phyloP scores from a whole-genome alignment of 2,113 vertebrate genomes.

The Sprattus sprattus region DNA sequence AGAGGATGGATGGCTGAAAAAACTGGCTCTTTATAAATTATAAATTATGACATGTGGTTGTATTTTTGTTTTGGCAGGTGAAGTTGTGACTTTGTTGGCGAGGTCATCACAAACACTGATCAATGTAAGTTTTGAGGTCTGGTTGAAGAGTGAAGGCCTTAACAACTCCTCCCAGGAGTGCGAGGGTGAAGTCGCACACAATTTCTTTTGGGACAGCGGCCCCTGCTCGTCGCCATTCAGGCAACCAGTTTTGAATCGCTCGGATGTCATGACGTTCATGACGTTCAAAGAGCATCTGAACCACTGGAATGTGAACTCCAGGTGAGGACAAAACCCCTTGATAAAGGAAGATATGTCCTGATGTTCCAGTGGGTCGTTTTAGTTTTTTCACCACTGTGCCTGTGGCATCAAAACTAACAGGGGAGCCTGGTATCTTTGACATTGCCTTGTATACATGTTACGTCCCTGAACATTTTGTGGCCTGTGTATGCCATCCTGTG shows the following conservation, averaged over 20 bases:
- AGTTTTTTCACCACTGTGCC: conserved; percentile 37
- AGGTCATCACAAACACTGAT: too few species aligned
- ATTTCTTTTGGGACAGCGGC: conserved; percentile 26
- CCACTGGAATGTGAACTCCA: conserved; percentile 25
- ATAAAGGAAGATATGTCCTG: conserved; percentile 40
- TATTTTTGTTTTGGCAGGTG: too few species aligned
- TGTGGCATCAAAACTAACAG: conserved; percentile 38
- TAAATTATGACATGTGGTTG: too few species aligned
- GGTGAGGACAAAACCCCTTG: conserved; percentile 31
- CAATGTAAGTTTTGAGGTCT: conserved; percentile 29
- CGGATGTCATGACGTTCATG: conserved; percentile 37
- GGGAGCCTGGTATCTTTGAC: neutral
- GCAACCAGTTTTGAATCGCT: conserved; percentile 28
- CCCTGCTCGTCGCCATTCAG: conserved; percentile 32
- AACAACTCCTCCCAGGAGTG: conserved; percentile 33
- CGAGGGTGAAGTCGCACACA: conserved; percentile 34
- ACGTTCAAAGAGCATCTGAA: conserved; percentile 38
- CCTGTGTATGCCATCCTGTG: too few species aligned
- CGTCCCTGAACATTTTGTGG: too few species aligned
- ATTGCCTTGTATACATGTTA: conserved; percentile 27
- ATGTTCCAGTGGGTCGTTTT: conserved; percentile 11
- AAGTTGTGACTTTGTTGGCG: too few species aligned
- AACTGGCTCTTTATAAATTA: too few species aligned
- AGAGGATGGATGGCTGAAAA: too few species aligned
- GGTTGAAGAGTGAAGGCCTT: conserved; percentile 40